phyloP scores from a whole-genome alignment of 2,113 vertebrate genomes.

The Trichomycterus rosablanca region DNA sequence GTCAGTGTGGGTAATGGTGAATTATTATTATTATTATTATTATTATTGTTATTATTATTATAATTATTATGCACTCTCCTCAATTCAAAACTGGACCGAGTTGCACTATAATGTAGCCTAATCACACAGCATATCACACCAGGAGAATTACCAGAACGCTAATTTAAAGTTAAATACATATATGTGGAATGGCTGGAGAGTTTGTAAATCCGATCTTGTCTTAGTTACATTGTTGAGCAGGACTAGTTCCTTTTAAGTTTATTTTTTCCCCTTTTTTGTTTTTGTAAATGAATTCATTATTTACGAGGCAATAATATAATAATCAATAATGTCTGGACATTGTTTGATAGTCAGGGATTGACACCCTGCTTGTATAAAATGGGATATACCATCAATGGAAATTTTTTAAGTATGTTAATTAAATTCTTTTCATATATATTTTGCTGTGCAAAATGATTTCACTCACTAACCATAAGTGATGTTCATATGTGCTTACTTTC shows the following conservation, averaged over 20 bases:
- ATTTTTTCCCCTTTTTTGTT: slow-evolving; percentile 30
- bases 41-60: slow-evolving; percentile 79
- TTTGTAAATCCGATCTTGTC: slow-evolving; percentile 73
- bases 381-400: slow-evolving; percentile 85
- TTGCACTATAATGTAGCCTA: slow-evolving; percentile 88
- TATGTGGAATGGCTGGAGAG: slow-evolving; percentile 79
- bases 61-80: slow-evolving; percentile 69
- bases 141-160: slow-evolving; percentile 78
- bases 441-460: slow-evolving; percentile 99
- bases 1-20: slow-evolving; percentile 76
- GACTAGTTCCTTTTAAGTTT: slow-evolving; percentile 78
- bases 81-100: slow-evolving; percentile 62
- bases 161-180: slow-evolving; percentile 53
- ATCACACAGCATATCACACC: slow-evolving; percentile 74
- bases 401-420: slow-evolving; percentile 86
- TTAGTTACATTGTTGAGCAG: slow-evolving; percentile 85
- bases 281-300: slow-evolving; percentile 82
- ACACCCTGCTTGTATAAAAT: slow-evolving; percentile 90
- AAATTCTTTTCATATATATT: slow-evolving; percentile 78
- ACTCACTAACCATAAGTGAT: slow-evolving; percentile 98
- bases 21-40: slow-evolving; percentile 79
- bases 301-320: slow-evolving; percentile 88
- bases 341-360: slow-evolving; percentile 91
- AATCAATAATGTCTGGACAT: slow-evolving; percentile 90
- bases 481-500: slow-evolving; percentile 94